Percentiles rank a stretch among this genome's conserved stretches.
phyloP scores from a whole-genome alignment of 2,888 invertebrate genomes.

The Rhyacophila evoluta region DNA sequence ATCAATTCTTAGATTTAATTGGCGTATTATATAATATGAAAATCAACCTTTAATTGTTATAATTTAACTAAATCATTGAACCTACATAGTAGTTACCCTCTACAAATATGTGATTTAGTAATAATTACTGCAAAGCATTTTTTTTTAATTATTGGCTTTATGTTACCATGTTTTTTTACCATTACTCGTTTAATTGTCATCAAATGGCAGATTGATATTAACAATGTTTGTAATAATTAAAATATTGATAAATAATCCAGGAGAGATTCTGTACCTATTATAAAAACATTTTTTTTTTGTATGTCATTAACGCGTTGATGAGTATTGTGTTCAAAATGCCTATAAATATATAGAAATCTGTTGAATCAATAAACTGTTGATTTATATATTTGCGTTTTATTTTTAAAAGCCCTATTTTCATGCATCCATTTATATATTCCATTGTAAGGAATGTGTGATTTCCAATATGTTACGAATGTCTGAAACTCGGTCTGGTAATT shows the following conservation, averaged over 20 bases:
- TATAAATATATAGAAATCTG: neutral
- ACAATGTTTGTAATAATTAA: neutral
- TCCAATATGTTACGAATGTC: neutral
- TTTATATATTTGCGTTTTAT: neutral
- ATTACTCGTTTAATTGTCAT: neutral
- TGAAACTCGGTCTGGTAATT: no score
- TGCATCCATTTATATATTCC: no score
- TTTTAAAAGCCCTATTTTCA: no score
- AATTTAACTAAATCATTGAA: slow-evolving; percentile 16
- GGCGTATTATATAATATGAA: no score
- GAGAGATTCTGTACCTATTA: neutral
- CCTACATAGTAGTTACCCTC: slow-evolving; percentile 19
- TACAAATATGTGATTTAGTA: slow-evolving; percentile 41
- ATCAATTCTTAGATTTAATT: no score
- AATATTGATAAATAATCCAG: neutral
- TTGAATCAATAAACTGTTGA: slow-evolving; percentile 19
- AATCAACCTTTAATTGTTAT: neutral
- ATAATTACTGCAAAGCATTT: slow-evolving; percentile 35
- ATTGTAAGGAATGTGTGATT: no score
- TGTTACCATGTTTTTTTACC: neutral
- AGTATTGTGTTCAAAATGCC: slow-evolving; percentile 1
- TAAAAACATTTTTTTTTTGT: neutral
- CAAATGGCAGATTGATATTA: neutral
- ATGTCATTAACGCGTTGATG: neutral
- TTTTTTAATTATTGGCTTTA: neutral